These are phyloP conservation scores for Molorchus minor DNA, from an alignment of 2,888 invertebrate genomes.

Conservation along the genomic window DNA sequence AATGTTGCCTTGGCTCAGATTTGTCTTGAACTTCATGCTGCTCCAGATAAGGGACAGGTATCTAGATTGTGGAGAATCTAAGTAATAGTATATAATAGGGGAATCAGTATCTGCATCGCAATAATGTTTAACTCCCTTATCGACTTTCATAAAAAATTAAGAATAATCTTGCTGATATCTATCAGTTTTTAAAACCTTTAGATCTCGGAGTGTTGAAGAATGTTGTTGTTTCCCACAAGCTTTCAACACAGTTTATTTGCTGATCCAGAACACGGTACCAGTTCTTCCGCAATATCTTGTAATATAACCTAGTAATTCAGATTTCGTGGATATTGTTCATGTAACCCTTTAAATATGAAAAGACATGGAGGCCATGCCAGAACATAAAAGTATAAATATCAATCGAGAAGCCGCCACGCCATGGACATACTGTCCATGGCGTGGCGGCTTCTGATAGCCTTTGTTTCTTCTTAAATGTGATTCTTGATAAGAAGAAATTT, in stretches of 20 bases:
- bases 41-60: no score
- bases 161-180: not conserved
- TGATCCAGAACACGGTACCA: not conserved
- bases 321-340: conserved; percentile 1
- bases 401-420: not conserved
- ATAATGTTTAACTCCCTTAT: not conserved
- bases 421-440: not conserved
- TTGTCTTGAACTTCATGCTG: no score
- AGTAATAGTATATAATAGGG: no score
- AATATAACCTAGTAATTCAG: conserved; percentile 5
- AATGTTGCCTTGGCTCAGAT: no score
- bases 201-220: conserved; percentile 4
- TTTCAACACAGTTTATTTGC: not conserved
- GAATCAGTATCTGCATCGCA: not conserved
- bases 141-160: not conserved
- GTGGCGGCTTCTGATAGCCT: conserved; percentile 5
- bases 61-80: no score
- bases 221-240: conserved; percentile 5
- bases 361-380: not conserved
- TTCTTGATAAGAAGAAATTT: not conserved
- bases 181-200: conserved; percentile 9
- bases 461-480: conserved; percentile 1
- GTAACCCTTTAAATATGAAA: conserved; percentile 1
- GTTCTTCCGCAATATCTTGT: conserved; percentile 3
- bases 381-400: not conserved